Base-by-base conservation (phyloP, 2,797 vertebrate species). In the Holocentrus rufus region DNA sequence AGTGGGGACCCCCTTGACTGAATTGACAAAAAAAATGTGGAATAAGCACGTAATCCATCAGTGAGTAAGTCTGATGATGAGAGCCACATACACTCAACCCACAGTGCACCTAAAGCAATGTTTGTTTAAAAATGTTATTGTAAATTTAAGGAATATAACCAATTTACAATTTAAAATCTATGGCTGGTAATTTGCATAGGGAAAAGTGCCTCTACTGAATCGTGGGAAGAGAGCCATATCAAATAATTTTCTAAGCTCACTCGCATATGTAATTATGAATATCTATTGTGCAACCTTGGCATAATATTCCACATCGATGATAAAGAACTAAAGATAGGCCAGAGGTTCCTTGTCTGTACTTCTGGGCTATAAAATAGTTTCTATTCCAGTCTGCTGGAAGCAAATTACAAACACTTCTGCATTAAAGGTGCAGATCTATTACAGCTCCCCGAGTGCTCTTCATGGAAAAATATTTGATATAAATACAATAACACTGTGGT, bases 161-260 rank as follows among this genome's bases (percentile, higher is more conserved):
- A 46, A 17, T 52, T 15, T 54, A 34, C 15, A 34, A 57, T 57
- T 50, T 60, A 58, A 64, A 80, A 66, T 64, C 54, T 54, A 42
- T 36, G 22, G 5, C 1, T 22, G 17, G 10, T 57, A 31, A 22
- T 50, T 50, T n/a, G 1, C 20, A 50, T 10, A n/a, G 47, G 47
- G 47, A 22, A 7, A 50, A 10, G 5, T 50, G n/a, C 47, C 47
- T 50, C 47, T n/a, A 9, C 7, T 50, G 18, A 20, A n/a, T 50
- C 17, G 2, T 50, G 47, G n/a, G 17, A 50, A 50, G n/a, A 50
- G 9, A 50, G 7, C n/a, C n/a, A 22, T 50, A 50, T 50, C 47
- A 50, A 50, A 50, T 50, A 8, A 20, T 50, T 20, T 20, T 50
- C n/a, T n/a, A 50, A 8, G 18, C 6, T 50, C n/a, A 20, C n/a